phyloP scores from a whole-genome alignment of 2,888 invertebrate species.

The Camptogramma bilineatum region DNA sequence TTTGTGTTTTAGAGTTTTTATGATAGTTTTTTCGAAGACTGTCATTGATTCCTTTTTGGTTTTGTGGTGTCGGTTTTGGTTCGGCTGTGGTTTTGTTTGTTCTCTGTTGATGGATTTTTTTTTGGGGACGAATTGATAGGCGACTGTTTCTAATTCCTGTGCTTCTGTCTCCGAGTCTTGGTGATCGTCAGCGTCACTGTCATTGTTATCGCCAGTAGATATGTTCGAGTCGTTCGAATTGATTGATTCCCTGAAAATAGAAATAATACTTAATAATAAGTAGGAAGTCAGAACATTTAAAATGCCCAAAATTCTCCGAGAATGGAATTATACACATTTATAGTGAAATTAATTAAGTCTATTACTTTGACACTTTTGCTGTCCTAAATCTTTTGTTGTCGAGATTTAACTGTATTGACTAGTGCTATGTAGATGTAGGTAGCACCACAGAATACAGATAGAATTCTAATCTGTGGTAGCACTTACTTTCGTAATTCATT shows the following conservation, averaged over 20 bases:
- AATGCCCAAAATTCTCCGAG: no score
- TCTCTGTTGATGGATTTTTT: background rate
- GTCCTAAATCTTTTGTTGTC: no score
- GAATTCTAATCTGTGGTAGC: no score
- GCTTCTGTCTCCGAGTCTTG: slow-evolving; percentile 3
- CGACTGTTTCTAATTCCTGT: background rate
- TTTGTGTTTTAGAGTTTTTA: slow-evolving; percentile 11
- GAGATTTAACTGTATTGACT: no score
- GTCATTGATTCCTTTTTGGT: slow-evolving; percentile 5
- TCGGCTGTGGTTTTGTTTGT: background rate
- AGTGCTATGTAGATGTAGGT: no score
- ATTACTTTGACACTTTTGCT: no score
- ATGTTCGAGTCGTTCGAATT: background rate
- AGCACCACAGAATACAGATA: no score
- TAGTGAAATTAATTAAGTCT: no score
- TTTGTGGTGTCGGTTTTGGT: background rate
- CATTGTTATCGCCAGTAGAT: background rate
- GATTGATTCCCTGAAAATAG: background rate
- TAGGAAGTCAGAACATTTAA: no score
- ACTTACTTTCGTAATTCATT: no score
- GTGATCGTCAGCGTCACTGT: slow-evolving; percentile 2
- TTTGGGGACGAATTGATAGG: background rate
- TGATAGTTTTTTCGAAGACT: slow-evolving; percentile 9
- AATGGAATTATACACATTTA: no score
- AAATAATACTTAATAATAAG: background rate